Percentiles rank a stretch among this genome's conserved stretches.
Conservation (phyloP, 2,888 invertebrate genomes). For the Drosophila kuntzei region DNA sequence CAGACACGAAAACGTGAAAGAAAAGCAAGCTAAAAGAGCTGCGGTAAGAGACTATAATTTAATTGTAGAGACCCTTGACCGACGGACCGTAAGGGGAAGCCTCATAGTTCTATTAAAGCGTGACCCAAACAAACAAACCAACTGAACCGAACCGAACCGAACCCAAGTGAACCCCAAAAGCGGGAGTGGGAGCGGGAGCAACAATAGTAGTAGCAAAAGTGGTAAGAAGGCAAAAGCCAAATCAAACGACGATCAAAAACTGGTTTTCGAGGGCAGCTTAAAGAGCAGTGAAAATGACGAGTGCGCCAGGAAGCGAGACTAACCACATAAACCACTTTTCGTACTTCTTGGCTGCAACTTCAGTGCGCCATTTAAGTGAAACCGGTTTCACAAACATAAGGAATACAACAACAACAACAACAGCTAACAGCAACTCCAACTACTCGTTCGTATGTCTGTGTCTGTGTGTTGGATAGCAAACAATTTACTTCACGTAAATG, state of each 20-base stretch:
- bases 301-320: slow-evolving; percentile 70
- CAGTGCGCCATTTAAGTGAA: slow-evolving; percentile 64
- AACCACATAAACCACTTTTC: slow-evolving; percentile 69
- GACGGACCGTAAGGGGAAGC: slow-evolving; percentile 9
- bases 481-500: slow-evolving; percentile 60
- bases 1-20: slow-evolving; percentile 27
- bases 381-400: slow-evolving; percentile 52
- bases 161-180: slow-evolving; percentile 20
- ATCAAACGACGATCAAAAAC: slow-evolving; percentile 63
- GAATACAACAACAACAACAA: slow-evolving; percentile 12
- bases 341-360: slow-evolving; percentile 60
- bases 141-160: slow-evolving; percentile 41
- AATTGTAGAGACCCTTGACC: slow-evolving; percentile 50
- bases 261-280: slow-evolving; percentile 60
- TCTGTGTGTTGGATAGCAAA: slow-evolving; percentile 20
- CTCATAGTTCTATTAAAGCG: slow-evolving; percentile 72
- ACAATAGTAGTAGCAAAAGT: neutral
- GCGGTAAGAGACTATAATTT: slow-evolving; percentile 52
- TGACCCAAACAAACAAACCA: slow-evolving; percentile 71
- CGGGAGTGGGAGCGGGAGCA: neutral
- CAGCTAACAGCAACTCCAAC: slow-evolving; percentile 30
- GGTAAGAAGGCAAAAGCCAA: slow-evolving; percentile 42
- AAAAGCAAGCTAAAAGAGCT: slow-evolving; percentile 33
- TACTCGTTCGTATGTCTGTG: slow-evolving; percentile 6
- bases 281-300: slow-evolving; percentile 44